A percentile compares a stretch with the other conserved stretches of the same genome.
These are phyloP conservation scores for Rhipidura dahli DNA, from an alignment of 2,113 vertebrate genomes.

Conservation along the genomic window DNA sequence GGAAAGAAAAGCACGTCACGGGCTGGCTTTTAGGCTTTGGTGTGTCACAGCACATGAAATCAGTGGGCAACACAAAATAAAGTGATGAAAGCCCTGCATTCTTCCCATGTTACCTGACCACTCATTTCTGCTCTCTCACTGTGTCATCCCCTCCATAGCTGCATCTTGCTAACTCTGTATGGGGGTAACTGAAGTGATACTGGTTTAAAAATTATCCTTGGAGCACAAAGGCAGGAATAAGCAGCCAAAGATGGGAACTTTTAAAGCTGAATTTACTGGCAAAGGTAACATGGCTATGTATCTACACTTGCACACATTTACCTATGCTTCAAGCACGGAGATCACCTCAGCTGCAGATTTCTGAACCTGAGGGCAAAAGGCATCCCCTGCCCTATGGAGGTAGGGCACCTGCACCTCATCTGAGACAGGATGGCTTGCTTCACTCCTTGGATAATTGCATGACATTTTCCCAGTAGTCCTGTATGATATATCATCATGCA, in stretches of 20 bases:
- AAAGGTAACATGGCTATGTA: background rate
- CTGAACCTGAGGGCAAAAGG: background rate
- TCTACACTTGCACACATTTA: background rate
- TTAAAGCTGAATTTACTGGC: background rate
- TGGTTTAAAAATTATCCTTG: background rate
- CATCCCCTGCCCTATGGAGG: background rate
- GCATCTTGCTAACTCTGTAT: background rate
- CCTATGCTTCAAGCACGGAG: background rate
- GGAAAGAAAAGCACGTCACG: background rate
- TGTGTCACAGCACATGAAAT: background rate
- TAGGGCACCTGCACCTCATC: background rate
- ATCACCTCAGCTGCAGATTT: background rate
- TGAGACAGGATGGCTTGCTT: background rate
- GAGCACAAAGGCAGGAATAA: background rate
- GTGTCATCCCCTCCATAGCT: rapidly evolving
- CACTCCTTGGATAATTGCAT: background rate
- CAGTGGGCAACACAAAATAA: background rate
- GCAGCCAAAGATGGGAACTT: background rate
- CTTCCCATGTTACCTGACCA: background rate
- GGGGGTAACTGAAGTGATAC: background rate
- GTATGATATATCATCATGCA: background rate
- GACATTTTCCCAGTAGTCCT: background rate
- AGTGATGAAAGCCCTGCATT: background rate
- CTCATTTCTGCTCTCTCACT: background rate
- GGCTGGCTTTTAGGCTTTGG: background rate